These are phyloP conservation scores for Syngnathoides biaculeatus DNA, from an alignment of 2,113 vertebrate genomes.

Conservation along the genomic window DNA sequence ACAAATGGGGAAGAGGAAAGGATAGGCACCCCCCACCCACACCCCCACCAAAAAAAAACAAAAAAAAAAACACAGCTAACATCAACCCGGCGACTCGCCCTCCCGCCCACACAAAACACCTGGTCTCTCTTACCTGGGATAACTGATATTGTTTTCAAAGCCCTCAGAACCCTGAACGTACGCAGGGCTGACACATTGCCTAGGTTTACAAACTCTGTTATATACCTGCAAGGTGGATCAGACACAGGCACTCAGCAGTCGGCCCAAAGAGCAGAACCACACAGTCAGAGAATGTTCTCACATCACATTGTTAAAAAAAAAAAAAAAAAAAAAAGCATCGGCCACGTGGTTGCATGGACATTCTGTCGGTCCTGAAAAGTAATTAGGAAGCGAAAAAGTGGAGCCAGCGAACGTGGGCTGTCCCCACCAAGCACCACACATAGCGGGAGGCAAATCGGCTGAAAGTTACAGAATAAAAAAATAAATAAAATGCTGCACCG, in stretches of 20 bases:
- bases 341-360: background rate
- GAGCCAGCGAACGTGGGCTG: background rate
- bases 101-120: conserved; percentile 68
- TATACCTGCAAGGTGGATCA: conserved; percentile 96
- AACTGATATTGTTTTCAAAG: conserved; percentile 99
- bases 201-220: conserved; percentile 99
- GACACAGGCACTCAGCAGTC: conserved; percentile 67
- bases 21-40: conserved; percentile 45
- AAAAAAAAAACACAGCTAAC: conserved; percentile 83
- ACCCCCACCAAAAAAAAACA: too few relatives aligned
- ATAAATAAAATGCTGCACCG: background rate
- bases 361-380: background rate
- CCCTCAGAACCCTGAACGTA: conserved; percentile 98
- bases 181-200: conserved; percentile 99
- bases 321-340: background rate
- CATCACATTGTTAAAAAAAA: background rate
- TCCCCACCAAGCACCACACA: background rate
- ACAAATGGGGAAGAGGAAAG: conserved; percentile 48
- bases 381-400: background rate
- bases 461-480: background rate
- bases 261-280: conserved; percentile 25
- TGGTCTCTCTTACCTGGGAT: conserved; percentile 92
- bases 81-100: conserved; percentile 75
- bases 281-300: background rate
- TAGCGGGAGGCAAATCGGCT: background rate